Conservation (phyloP, 2,797 vertebrate genomes). For the Columba guinea region DNA sequence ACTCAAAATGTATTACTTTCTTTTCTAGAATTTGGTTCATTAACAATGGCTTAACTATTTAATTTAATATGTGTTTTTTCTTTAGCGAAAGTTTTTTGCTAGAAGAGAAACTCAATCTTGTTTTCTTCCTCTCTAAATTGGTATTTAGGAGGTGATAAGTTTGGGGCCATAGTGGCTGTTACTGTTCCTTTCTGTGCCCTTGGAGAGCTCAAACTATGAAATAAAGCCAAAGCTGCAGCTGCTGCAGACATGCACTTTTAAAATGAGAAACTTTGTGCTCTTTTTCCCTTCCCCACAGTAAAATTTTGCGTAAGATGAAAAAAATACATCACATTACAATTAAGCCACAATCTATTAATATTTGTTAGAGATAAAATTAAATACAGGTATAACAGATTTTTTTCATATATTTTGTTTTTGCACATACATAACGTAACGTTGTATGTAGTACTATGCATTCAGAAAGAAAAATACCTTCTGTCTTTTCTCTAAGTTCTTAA, state of each 20-base stretch:
- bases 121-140: conserved; percentile 28
- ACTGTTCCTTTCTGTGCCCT: conserved; percentile 20
- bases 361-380: not conserved
- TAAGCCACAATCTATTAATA: not conserved
- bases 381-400: not conserved
- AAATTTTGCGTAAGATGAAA: not conserved
- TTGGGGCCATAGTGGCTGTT: conserved; percentile 19
- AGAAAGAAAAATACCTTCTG: not conserved
- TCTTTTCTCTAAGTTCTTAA: not conserved
- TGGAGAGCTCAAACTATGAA: conserved; percentile 29
- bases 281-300: not conserved
- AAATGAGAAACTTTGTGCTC: conserved; percentile 53
- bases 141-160: conserved; percentile 55
- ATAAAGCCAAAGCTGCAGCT: conserved; percentile 64
- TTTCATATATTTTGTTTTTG: not conserved
- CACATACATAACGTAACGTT: not conserved
- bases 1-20: not conserved
- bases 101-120: not conserved
- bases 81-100: not conserved
- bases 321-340: not conserved
- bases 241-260: conserved; percentile 23
- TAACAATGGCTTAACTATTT: not conserved
- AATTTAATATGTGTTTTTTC: not conserved
- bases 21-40: not conserved
- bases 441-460: not conserved